phyloP scores from a whole-genome alignment of 2,888 invertebrate species.

The Adineta ricciae region DNA sequence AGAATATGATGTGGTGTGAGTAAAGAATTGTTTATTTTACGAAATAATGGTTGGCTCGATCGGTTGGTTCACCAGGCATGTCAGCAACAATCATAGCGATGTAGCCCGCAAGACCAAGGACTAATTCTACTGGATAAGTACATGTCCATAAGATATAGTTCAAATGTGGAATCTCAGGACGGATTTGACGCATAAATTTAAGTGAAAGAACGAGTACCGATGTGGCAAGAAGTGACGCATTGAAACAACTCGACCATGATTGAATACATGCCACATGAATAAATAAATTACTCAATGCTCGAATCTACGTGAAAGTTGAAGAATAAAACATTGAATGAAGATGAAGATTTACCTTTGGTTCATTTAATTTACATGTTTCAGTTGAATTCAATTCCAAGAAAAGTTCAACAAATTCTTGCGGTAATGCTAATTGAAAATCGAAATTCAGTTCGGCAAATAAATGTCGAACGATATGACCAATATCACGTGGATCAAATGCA shows the following conservation, averaged over 20 bases:
- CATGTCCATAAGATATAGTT: background rate
- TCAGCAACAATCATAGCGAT: slow-evolving; percentile 3
- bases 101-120: background rate
- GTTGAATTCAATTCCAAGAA: background rate
- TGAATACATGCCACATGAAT: slow-evolving; percentile 17
- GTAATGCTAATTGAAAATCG: background rate
- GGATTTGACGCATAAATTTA: background rate
- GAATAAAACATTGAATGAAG: no score
- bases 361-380: background rate
- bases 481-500: slow-evolving; percentile 15
- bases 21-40: background rate
- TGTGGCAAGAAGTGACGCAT: background rate
- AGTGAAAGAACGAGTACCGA: background rate
- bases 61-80: slow-evolving; percentile 9
- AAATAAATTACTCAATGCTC: slow-evolving; percentile 16
- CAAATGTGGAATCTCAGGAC: background rate
- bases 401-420: slow-evolving; percentile 8
- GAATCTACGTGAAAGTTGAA: background rate
- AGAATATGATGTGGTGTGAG: no score
- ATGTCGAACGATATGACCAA: background rate
- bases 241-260: slow-evolving; percentile 17
- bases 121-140: slow-evolving; percentile 1
- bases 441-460: slow-evolving; percentile 6
- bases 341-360: background rate
- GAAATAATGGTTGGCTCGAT: slow-evolving; percentile 17